phyloP scores from a whole-genome alignment of 2,797 vertebrate genomes.

The Picus viridis region DNA sequence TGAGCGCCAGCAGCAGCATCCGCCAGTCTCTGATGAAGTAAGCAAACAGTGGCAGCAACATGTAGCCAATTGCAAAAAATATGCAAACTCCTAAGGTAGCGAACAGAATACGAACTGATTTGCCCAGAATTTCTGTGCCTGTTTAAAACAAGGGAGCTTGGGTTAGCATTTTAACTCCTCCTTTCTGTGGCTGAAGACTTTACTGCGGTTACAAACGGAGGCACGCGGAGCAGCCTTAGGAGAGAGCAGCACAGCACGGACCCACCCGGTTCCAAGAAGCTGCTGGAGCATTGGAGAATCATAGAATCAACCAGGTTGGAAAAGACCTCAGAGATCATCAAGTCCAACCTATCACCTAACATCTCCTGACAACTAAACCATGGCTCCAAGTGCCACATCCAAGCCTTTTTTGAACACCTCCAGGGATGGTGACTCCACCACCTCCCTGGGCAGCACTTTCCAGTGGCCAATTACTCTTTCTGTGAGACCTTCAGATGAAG shows the following conservation, averaged over 20 bases:
- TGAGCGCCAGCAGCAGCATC: conserved; percentile 84
- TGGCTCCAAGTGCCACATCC: too few relatives aligned
- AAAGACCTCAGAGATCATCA: too few relatives aligned
- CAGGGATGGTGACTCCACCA: too few relatives aligned
- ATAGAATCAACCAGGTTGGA: too few relatives aligned
- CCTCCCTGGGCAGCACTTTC: too few relatives aligned
- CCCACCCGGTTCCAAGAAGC: background rate
- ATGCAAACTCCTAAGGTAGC: conserved; percentile 86
- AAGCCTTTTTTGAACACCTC: too few relatives aligned
- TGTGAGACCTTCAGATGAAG: background rate
- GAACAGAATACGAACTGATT: conserved; percentile 84
- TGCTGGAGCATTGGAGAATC: background rate
- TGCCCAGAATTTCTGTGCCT: conserved; percentile 89
- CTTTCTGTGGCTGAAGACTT: conserved; percentile 25
- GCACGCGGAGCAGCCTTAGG: background rate
- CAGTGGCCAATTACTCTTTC: too few relatives aligned
- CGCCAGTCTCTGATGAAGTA: conserved; percentile 90
- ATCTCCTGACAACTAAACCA: too few relatives aligned
- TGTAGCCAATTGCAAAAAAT: conserved; percentile 90
- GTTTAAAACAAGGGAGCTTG: conserved; percentile 76
- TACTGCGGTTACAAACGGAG: conserved; percentile 5
- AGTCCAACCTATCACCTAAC: too few relatives aligned
- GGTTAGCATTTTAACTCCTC: conserved; percentile 69
- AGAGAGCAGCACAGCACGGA: background rate
- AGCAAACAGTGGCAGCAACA: conserved; percentile 87